Base-by-base conservation (phyloP, 2,797 vertebrate species). In the Nasua narica region DNA sequence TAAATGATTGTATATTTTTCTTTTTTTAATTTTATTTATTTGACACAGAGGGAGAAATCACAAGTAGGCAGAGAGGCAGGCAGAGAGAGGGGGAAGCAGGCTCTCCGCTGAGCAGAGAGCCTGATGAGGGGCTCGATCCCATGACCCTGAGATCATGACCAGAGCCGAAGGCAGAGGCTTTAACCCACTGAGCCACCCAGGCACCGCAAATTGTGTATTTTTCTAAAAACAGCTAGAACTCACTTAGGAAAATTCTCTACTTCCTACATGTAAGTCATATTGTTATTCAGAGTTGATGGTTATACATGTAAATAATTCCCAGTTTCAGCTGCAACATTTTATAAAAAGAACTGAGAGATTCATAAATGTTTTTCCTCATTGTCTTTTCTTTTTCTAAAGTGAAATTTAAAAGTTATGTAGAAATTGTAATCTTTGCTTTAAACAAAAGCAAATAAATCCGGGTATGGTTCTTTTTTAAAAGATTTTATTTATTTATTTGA, bases 1-100 rank as follows among this genome's bases (percentile, higher is more conserved):
- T 96, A 93, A 96, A 46, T 86, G 88, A 65, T 65, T 76, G 74
- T 83, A 54, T 40, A 56, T 65, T 58, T 97, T 90, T 96, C 79
- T 4, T n/a, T n/a, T n/a, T n/a, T n/a, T n/a, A n/a, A n/a, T n/a
- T n/a, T n/a, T n/a, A n/a, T n/a, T n/a, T n/a, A n/a, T n/a, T n/a
- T n/a, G n/a, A n/a, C n/a, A n/a, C n/a, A n/a, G n/a, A n/a, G n/a
- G n/a, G n/a, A n/a, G n/a, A n/a, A n/a, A n/a, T n/a, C n/a, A n/a
- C n/a, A n/a, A n/a, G n/a, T n/a, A n/a, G n/a, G n/a, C n/a, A n/a
- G n/a, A n/a, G n/a, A n/a, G n/a, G n/a, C n/a, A n/a, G n/a, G n/a
- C n/a, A n/a, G n/a, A n/a, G n/a, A n/a, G n/a, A n/a, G n/a, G n/a
- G n/a, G n/a, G n/a, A n/a, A n/a, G n/a, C n/a, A n/a, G n/a, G n/a